Evolutionary conservation across 2,797 vertebrate species (phyloP), one percentile per base, ranked within the genome.

Genomic region (Scyliorhinus canicula): DNA sequence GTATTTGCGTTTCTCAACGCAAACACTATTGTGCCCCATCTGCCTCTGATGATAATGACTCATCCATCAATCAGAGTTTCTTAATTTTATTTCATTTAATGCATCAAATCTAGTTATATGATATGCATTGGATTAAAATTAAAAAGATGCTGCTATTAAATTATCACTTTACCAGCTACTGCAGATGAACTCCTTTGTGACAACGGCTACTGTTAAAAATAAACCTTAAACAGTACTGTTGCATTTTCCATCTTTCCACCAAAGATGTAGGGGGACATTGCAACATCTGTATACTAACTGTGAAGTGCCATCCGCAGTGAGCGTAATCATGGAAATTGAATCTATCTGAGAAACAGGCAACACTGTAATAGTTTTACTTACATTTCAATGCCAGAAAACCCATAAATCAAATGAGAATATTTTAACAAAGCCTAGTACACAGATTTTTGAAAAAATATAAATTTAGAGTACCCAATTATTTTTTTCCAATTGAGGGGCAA

Each of bases 111-210:
- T 74, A 26, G 2, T 74, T 94, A 94, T 94, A 14, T 74, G 93
- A 71, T 94, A 94, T 94, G 74, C 50, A 94, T 55, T 71, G 93
- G 67, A 67, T n/a, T 94, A 94, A 74, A 94, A 94, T 74, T 71
- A 94, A 94, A 94, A 67, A 94, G 93, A 94, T 94, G 93, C 69
- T 94, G 93, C 31, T 67, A 74, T n/a, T 94, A 94, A 94, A 67
- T 93, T 93, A 69, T 65, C 90, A 93, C 44, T 93, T 47, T 50
- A 50, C 35, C 44, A 50, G 44, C 67, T 67, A 93, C 63, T 69
- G 44, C 93, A 94, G 93, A 50, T 74, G 50, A 74, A 65, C 7
- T 94, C 69, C 65, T 94, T 8, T 50, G 44, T 94, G 93, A 50
- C 47, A n/a, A 1, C 74, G 47, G 44, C 93, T 74, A 67, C 67